These are phyloP conservation scores for Xenopus borealis DNA, from an alignment of 2,113 vertebrate species.

Conservation along the genomic window DNA sequence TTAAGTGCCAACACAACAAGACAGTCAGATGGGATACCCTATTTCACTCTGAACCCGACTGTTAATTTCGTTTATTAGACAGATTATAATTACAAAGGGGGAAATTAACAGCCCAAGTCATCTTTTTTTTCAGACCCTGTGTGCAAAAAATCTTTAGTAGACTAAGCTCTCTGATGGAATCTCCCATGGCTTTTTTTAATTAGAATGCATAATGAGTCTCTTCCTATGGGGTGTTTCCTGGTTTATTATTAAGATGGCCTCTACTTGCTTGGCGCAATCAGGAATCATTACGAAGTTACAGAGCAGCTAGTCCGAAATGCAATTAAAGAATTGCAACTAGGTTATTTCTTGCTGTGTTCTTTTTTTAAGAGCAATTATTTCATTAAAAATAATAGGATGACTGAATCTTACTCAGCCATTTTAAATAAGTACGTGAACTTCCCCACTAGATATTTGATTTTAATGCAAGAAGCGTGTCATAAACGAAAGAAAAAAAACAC, in stretches of 20 bases:
- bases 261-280: slow-evolving; percentile 46
- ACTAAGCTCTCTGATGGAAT: slow-evolving; percentile 7
- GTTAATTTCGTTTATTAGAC: slow-evolving; percentile 38
- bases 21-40: slow-evolving; percentile 16
- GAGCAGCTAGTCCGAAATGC: slow-evolving; percentile 52
- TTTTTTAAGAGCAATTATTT: slow-evolving; percentile 32
- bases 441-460: background rate
- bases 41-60: slow-evolving; percentile 14
- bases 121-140: background rate
- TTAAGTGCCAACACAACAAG: slow-evolving; percentile 20
- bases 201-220: slow-evolving; percentile 18
- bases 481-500: background rate
- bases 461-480: background rate
- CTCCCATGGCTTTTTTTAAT: slow-evolving; percentile 25
- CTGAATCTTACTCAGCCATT: slow-evolving; percentile 30
- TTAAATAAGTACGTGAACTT: too few relatives aligned
- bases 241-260: slow-evolving; percentile 44
- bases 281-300: slow-evolving; percentile 40
- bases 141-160: slow-evolving; percentile 11
- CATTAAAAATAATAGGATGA: slow-evolving; percentile 24
- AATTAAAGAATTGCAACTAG: slow-evolving; percentile 58
- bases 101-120: slow-evolving; percentile 6
- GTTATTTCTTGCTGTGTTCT: slow-evolving; percentile 47
- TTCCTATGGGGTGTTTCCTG: slow-evolving; percentile 15
- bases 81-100: slow-evolving; percentile 28